A percentile compares a stretch with the other conserved stretches of the same genome.
These are phyloP conservation scores for Bryconaethiops microstoma DNA, from an alignment of 2,797 vertebrate species.

Conservation along the genomic window DNA sequence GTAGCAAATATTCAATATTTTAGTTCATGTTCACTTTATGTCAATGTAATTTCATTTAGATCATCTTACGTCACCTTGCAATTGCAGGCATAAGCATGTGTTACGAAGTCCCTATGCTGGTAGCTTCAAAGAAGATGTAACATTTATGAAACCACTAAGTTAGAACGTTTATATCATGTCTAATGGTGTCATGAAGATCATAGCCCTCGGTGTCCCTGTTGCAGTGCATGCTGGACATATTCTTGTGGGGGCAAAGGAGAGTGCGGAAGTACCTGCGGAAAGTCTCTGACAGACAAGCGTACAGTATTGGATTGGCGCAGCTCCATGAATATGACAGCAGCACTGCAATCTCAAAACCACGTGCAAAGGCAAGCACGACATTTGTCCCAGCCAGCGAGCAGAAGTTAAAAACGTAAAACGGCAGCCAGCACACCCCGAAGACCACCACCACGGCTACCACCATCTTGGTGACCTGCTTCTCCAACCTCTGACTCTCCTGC, in stretches of 20 bases:
- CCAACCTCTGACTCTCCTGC: slow-evolving; percentile 62
- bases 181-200: slow-evolving; percentile 64
- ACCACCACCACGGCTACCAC: slow-evolving; percentile 74
- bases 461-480: slow-evolving; percentile 78
- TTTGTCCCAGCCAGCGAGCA: slow-evolving; percentile 61
- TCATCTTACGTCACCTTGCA: too few species aligned
- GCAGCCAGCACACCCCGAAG: slow-evolving; percentile 80
- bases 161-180: slow-evolving; percentile 58
- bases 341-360: slow-evolving; percentile 74
- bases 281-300: slow-evolving; percentile 75
- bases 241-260: slow-evolving; percentile 70
- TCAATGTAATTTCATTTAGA: not conserved
- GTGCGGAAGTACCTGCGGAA: slow-evolving; percentile 73
- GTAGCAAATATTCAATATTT: not conserved
- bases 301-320: slow-evolving; percentile 80
- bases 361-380: slow-evolving; percentile 54
- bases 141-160: not conserved
- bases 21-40: not conserved
- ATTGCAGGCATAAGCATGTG: not conserved
- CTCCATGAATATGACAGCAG: slow-evolving; percentile 82
- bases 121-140: not conserved
- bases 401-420: slow-evolving; percentile 81
- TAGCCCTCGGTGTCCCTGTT: slow-evolving; percentile 66
- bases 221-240: slow-evolving; percentile 59
- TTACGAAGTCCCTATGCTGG: not conserved